Evolutionary conservation across 2,797 vertebrate genomes (phyloP).

Genomic region (Simalia tracyae): DNA sequence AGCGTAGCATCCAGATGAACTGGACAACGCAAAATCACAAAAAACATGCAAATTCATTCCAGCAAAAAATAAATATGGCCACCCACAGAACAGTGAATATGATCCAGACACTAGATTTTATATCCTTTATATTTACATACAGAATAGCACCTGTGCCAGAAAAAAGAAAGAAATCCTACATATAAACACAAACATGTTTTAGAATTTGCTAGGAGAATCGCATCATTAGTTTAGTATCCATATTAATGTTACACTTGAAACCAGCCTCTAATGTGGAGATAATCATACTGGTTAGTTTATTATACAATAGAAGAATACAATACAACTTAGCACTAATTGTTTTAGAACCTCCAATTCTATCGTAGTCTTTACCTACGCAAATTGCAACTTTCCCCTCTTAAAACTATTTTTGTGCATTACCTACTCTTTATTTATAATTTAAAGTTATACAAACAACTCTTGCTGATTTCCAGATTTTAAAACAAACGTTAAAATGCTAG

Average conservation of each 20-base stretch:
- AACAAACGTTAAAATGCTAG: slow-evolving; percentile 58
- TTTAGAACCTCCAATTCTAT: slow-evolving; percentile 55
- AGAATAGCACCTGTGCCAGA: slow-evolving; percentile 74
- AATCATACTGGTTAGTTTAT: slow-evolving; percentile 54
- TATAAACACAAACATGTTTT: slow-evolving; percentile 62
- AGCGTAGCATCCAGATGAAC: slow-evolving; percentile 58
- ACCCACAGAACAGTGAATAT: slow-evolving; percentile 62
- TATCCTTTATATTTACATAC: slow-evolving; percentile 71
- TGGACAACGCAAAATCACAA: slow-evolving; percentile 60
- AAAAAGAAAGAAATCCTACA: slow-evolving; percentile 51
- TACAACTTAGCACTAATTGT: slow-evolving; percentile 71
- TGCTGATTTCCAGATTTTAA: slow-evolving; percentile 59
- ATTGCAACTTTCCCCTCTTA: slow-evolving; percentile 47
- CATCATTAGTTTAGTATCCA: slow-evolving; percentile 46
- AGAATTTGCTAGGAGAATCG: slow-evolving; percentile 59
- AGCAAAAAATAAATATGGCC: slow-evolving; percentile 58
- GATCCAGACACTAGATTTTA: slow-evolving; percentile 52
- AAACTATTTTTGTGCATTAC: slow-evolving; percentile 57
- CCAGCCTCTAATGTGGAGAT: slow-evolving; percentile 49
- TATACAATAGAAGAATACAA: slow-evolving; percentile 58
- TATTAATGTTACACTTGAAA: slow-evolving; percentile 57
- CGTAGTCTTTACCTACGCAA: slow-evolving; percentile 41
- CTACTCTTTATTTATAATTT: slow-evolving; percentile 59
- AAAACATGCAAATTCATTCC: slow-evolving; percentile 60
- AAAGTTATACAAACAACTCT: slow-evolving; percentile 41